Evolutionary conservation across 2,113 vertebrate species (phyloP).

Genomic region (Macaca mulatta): DNA sequence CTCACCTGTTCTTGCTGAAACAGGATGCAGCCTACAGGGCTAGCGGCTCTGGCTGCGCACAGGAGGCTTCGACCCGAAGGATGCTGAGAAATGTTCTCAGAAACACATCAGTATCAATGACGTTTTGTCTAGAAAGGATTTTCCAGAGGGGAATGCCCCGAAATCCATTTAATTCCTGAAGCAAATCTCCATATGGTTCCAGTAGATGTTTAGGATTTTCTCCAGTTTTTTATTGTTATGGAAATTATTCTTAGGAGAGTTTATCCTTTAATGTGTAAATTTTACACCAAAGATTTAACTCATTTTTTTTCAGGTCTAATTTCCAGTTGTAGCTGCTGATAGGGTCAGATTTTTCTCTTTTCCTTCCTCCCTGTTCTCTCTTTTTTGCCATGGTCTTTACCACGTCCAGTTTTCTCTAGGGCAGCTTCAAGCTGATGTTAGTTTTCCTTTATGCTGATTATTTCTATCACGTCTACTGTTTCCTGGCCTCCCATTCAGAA

Average conservation of each 20-base stretch:
- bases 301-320: neutral
- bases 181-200: neutral
- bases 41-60: neutral
- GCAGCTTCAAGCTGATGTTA: neutral
- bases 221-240: neutral
- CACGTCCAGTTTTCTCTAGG: neutral
- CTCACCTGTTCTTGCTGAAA: fast-evolving
- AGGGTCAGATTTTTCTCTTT: neutral
- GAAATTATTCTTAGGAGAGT: neutral
- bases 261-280: neutral
- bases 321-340: neutral
- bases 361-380: neutral
- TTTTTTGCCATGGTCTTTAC: neutral
- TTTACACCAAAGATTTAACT: neutral
- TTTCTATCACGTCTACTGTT: neutral
- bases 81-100: neutral
- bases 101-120: neutral
- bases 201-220: neutral
- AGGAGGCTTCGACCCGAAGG: neutral
- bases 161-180: neutral
- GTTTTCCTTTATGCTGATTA: neutral
- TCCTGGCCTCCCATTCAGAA: neutral
- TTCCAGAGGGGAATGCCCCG: neutral
- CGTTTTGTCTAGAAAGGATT: neutral
- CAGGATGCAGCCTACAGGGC: neutral